Evolutionary conservation across 2,797 vertebrate species (phyloP).

Genomic region (Anabacerthia variegaticeps): DNA sequence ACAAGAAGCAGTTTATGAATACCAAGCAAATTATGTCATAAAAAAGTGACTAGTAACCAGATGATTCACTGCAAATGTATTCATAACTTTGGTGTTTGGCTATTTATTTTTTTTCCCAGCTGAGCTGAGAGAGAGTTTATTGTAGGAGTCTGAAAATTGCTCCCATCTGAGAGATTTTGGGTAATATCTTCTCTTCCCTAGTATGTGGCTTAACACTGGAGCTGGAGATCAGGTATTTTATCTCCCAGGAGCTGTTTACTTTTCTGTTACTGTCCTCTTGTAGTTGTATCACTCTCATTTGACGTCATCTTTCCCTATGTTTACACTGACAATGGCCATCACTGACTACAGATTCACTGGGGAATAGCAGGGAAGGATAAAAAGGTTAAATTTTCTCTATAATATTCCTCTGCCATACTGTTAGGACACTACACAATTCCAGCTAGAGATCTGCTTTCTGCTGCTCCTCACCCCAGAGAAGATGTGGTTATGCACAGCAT

Average conservation of each 20-base stretch:
- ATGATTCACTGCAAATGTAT: not conserved
- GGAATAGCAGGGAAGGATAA: not conserved
- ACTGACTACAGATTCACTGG: not conserved
- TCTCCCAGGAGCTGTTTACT: fast-evolving
- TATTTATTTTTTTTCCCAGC: not conserved
- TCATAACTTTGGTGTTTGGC: not conserved
- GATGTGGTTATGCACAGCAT: too few relatives aligned
- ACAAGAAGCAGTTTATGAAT: not conserved
- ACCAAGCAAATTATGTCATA: not conserved
- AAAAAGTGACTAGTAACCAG: not conserved
- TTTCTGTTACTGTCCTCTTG: not conserved
- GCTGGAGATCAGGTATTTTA: not conserved
- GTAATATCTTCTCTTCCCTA: not conserved
- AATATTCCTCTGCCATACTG: not conserved
- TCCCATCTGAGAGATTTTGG: not conserved
- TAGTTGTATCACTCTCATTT: not conserved
- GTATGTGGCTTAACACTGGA: not conserved
- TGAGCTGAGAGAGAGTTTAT: not conserved
- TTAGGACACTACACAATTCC: too few relatives aligned
- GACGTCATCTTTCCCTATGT: not conserved
- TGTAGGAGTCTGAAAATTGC: not conserved
- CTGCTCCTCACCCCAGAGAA: too few relatives aligned
- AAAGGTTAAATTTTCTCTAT: not conserved
- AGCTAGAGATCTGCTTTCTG: too few relatives aligned
- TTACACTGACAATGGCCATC: not conserved